phyloP scores from a whole-genome alignment of 2,888 invertebrate genomes.

The Agriotes lineatus region DNA sequence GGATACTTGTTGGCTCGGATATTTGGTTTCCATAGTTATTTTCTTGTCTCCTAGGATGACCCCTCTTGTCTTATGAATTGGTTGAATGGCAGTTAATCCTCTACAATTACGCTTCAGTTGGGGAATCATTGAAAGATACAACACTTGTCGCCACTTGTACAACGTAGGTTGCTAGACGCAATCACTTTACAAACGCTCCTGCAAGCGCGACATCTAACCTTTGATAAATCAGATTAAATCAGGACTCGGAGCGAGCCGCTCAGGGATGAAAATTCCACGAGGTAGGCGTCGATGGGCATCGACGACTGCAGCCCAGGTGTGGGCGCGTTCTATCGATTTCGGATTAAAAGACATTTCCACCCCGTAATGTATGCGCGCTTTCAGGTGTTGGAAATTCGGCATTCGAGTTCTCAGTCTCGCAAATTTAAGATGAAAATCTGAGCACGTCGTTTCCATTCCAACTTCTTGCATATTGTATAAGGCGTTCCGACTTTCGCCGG shows the following conservation, averaged over 20 bases:
- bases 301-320: neutral
- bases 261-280: neutral
- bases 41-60: too few species aligned
- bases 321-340: neutral
- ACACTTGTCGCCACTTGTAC: too few species aligned
- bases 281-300: neutral
- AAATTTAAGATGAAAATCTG: conserved; percentile 2
- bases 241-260: neutral
- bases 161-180: too few species aligned
- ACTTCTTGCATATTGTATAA: neutral
- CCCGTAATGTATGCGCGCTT: neutral
- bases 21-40: too few species aligned
- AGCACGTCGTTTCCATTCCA: neutral
- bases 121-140: too few species aligned
- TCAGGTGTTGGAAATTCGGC: neutral
- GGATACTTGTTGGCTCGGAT: too few species aligned
- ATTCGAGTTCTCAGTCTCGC: neutral
- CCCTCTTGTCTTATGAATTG: too few species aligned
- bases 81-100: too few species aligned
- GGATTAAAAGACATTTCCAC: neutral
- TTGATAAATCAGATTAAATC: neutral
- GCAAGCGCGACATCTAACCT: neutral
- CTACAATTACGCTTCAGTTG: too few species aligned
- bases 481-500: neutral
- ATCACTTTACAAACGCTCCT: neutral